phyloP scores from a whole-genome alignment of 2,113 vertebrate species.

The cat (Felis catus) region F.catus_Fca126_mat1.0 CM031412.1:163024001-163024500 shows the following conservation, averaged over 20 bases:
- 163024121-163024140: constrained; percentile 76
- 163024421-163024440: constrained; percentile 58
- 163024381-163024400: constrained; percentile 53
- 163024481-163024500: neutral
- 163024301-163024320: constrained; percentile 57
- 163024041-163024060: neutral
- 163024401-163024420: constrained; percentile 49
- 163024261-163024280: constrained; percentile 28
- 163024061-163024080: constrained; percentile 5
- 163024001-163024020: neutral
- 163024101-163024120: constrained; percentile 80
- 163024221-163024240: constrained; percentile 65
- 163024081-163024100: neutral
- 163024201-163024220: constrained; percentile 17
- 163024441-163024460: neutral
- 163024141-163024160: neutral
- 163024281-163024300: constrained; percentile 24
- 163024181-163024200: constrained; percentile 32
- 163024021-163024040: constrained; percentile 5
- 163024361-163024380: neutral
- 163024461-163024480: neutral
- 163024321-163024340: constrained; percentile 35
- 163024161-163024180: neutral
- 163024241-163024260: neutral
- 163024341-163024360: neutral